phyloP scores from a whole-genome alignment of 2,888 invertebrate genomes.

The Brachylomia viminalis region DNA sequence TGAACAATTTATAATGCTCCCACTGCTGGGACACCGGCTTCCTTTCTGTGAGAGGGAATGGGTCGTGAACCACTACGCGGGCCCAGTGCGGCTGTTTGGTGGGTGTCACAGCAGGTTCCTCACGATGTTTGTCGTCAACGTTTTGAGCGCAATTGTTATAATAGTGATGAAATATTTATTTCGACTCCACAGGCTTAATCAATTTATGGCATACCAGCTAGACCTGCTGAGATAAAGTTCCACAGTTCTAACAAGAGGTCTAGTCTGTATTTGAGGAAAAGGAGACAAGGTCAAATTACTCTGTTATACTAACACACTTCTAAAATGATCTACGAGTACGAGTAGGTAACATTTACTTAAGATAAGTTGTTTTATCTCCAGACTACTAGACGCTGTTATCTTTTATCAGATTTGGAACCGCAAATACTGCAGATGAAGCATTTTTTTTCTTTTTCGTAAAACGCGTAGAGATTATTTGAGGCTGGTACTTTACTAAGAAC shows the following conservation, averaged over 20 bases:
- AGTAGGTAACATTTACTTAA: conserved; percentile 20
- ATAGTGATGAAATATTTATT: neutral
- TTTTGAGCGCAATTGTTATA: neutral
- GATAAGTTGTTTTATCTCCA: conserved; percentile 39
- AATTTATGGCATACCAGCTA: neutral
- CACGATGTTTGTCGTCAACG: neutral
- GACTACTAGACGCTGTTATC: conserved; percentile 25
- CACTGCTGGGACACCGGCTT: neutral
- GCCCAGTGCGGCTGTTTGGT: neutral
- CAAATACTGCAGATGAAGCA: conserved; percentile 11
- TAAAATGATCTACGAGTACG: neutral
- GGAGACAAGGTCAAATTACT: conserved; percentile 5
- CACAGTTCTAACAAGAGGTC: neutral
- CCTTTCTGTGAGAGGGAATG: neutral
- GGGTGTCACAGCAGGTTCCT: neutral
- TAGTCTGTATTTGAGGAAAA: neutral
- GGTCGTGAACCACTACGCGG: neutral
- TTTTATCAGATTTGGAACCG: conserved; percentile 12
- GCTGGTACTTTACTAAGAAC: neutral
- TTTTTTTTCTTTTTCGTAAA: conserved; percentile 10
- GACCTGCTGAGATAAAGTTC: neutral
- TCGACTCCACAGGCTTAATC: neutral
- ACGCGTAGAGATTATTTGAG: neutral
- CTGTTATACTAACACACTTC: neutral
- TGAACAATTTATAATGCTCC: neutral